These are phyloP conservation scores for Tetragonula carbonaria DNA, from an alignment of 2,888 invertebrate species.

Conservation along the genomic window DNA sequence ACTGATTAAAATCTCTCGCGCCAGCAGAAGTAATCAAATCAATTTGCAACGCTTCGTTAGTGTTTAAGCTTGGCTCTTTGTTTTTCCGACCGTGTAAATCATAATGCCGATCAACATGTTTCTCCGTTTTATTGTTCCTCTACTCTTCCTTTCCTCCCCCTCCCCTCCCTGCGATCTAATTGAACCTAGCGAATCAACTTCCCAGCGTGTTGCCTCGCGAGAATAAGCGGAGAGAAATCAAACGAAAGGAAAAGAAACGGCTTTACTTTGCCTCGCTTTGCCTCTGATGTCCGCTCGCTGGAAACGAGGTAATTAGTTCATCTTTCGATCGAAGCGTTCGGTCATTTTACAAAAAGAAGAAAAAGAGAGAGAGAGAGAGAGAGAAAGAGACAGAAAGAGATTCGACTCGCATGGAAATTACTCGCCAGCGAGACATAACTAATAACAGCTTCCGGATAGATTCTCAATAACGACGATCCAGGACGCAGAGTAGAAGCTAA, in stretches of 20 bases:
- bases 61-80: slow-evolving; percentile 20
- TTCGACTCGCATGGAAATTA: slow-evolving; percentile 61
- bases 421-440: slow-evolving; percentile 68
- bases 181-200: neutral
- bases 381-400: slow-evolving; percentile 24
- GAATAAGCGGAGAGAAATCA: neutral
- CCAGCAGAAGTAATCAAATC: slow-evolving; percentile 49
- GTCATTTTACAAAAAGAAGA: slow-evolving; percentile 41
- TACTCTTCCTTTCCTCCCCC: no score
- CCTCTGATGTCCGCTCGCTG: neutral
- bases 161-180: neutral
- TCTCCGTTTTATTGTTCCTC: no score
- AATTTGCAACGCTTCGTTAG: slow-evolving; percentile 47
- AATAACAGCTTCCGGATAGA: slow-evolving; percentile 61
- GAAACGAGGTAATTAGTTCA: neutral
- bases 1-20: slow-evolving; percentile 53
- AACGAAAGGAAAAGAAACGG: neutral
- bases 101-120: slow-evolving; percentile 27
- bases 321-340: slow-evolving; percentile 8
- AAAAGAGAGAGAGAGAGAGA: no score
- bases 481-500: slow-evolving; percentile 53
- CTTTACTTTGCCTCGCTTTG: neutral
- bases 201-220: neutral
- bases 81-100: slow-evolving; percentile 34
- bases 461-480: slow-evolving; percentile 59